Percentiles rank a stretch among this genome's conserved stretches.
These are phyloP conservation scores for Lethrus apterus DNA, from an alignment of 1,140 invertebrate genomes.

Conservation along the genomic window DNA sequence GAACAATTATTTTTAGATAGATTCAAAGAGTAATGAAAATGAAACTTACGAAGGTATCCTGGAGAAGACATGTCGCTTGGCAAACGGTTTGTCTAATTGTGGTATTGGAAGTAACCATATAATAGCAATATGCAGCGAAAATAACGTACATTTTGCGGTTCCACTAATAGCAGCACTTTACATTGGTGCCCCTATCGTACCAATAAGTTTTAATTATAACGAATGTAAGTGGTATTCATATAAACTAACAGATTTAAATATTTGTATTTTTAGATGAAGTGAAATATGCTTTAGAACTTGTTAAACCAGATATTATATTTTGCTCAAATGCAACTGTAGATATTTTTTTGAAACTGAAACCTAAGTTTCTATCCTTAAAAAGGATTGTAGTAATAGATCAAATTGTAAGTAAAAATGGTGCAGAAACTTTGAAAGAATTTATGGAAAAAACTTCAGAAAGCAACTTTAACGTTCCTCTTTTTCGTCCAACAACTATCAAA, in stretches of 20 bases:
- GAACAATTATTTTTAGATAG: constrained; percentile 8
- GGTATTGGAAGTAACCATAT: neutral
- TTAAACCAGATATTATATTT: constrained; percentile 45
- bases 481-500: neutral
- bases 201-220: neutral
- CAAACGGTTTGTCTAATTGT: neutral
- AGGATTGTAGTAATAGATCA: constrained; percentile 25
- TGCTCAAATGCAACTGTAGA: constrained; percentile 31
- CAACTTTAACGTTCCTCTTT: neutral
- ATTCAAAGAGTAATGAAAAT: neutral
- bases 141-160: neutral
- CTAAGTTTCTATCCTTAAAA: constrained; percentile 19
- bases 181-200: constrained; percentile 1
- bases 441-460: no score
- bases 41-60: neutral
- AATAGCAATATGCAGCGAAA: constrained; percentile 8
- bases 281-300: constrained; percentile 43
- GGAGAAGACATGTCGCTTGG: neutral
- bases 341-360: constrained; percentile 24
- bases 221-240: constrained; percentile 6
- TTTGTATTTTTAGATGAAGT: constrained; percentile 38
- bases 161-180: constrained; percentile 2
- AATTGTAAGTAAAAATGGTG: neutral
- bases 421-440: constrained; percentile 20
- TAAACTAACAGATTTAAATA: constrained; percentile 1